Conservation (phyloP, 2,888 invertebrate genomes). For the Pandemis heparana region DNA sequence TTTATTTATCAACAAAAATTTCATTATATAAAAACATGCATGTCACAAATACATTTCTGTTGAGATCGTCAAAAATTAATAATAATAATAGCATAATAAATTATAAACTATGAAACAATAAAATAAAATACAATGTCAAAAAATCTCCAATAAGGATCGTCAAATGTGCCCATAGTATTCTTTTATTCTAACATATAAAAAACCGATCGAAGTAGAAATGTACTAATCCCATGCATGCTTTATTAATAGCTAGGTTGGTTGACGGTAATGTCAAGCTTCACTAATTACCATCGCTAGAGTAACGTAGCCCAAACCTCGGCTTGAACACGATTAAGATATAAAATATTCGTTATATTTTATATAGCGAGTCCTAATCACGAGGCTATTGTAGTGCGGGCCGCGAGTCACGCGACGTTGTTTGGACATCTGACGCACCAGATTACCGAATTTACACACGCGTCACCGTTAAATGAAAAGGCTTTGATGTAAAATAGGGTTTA, state of each 20-base stretch:
- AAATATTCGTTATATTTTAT: slow-evolving; percentile 45
- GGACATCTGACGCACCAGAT: slow-evolving; percentile 51
- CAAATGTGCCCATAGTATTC: no score
- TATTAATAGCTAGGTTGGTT: not conserved
- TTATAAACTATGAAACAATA: no score
- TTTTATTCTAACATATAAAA: no score
- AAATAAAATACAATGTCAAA: no score
- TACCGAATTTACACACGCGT: slow-evolving; percentile 43
- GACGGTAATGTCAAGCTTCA: not conserved
- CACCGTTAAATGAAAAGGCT: slow-evolving; percentile 9
- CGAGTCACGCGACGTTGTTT: slow-evolving; percentile 58
- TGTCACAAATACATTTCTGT: no score
- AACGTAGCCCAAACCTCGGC: not conserved
- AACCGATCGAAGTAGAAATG: no score
- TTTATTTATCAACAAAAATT: no score
- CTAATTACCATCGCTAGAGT: not conserved
- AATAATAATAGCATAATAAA: no score
- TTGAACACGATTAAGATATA: slow-evolving; percentile 23
- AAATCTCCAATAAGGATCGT: no score
- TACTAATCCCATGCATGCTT: no score
- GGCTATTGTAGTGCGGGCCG: slow-evolving; percentile 49
- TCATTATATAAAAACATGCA: no score
- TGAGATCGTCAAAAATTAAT: no score
- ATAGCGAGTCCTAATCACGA: slow-evolving; percentile 44
- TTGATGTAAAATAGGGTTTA: slow-evolving; percentile 21